Conservation (phyloP, 35 echinoderm and acorn worm species). For the Ophioderma brevispina region DNA sequence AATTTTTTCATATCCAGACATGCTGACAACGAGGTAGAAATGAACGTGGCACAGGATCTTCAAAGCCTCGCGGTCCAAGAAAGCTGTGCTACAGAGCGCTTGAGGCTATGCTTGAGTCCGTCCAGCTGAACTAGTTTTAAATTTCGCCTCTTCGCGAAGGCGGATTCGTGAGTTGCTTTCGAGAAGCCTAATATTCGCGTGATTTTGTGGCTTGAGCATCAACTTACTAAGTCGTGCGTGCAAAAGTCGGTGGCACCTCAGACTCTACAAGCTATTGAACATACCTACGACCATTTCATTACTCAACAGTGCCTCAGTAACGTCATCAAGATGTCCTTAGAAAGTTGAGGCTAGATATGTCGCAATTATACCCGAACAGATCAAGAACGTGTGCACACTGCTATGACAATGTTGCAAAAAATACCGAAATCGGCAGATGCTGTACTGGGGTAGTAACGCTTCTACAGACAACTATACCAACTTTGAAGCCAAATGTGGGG, state of each 20-base stretch:
- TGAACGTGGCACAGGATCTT: too few relatives aligned
- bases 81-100: constrained; percentile 45
- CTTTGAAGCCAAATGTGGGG: background rate
- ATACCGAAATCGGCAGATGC: background rate
- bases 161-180: constrained; percentile 63
- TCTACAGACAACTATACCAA: background rate
- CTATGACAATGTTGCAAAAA: constrained; percentile 25
- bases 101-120: constrained; percentile 18
- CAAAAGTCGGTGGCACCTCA: constrained; percentile 32
- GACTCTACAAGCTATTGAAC: constrained; percentile 25
- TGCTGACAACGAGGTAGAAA: too few relatives aligned
- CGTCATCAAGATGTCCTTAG: constrained; percentile 16
- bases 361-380: constrained; percentile 23
- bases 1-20: too few relatives aligned
- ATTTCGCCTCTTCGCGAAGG: constrained; percentile 22
- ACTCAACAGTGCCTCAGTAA: constrained; percentile 45
- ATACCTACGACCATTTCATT: constrained; percentile 40
- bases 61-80: background rate
- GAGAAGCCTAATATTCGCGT: constrained; percentile 60
- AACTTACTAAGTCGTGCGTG: constrained; percentile 41
- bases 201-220: constrained; percentile 61
- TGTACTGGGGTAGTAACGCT: constrained; percentile 25
- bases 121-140: constrained; percentile 28
- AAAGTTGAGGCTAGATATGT: constrained; percentile 24
- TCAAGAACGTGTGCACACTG: background rate